Evolutionary conservation across 2,888 invertebrate species (phyloP), one percentile per base, ranked within the genome.

Genomic region (Abscondita cerata): DNA sequence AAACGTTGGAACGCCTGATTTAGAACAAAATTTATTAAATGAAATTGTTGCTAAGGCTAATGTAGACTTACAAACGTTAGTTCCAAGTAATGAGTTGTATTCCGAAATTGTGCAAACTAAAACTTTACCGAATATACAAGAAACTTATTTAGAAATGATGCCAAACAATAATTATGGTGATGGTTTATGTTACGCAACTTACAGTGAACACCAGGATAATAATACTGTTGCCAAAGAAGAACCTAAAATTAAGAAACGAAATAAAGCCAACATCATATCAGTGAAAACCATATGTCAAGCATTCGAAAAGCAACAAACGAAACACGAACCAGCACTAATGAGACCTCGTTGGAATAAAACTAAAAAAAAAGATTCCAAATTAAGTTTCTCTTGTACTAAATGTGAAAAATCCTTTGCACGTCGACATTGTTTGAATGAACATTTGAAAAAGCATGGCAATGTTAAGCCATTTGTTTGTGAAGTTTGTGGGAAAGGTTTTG

Each of bases 401-500:
- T 81, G 81, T 65, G 70, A 73, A 3, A 78, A 76, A 62, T 68
- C 70, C 9, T 80, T 80, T 65, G 70, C 72, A 57, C 71, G 79
- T 20, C 72, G 76, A 41, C 73, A 75, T 18, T 73, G 75, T 50
- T 71, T 80, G 36, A 80, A 77, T 46, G 76, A 76, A 5, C 80
- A 81, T 65, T 70, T 80, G 60, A 72, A 78, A 13, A 66, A 73
- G 6, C 80, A 81, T 60, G 76, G 78, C 2, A 76, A 77, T 41
- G 68, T 75, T 4, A 71, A 74, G 41, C 80, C 80, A 8, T 78
- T 73, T 60, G 61, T 64, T 11, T 81, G 81, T 66, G 75, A 75
- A n/a, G 65, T 74, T 48, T 81, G 81, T 59, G 71, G 72, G 8
- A 78, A 80, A 69, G 62, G 75, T 0, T 81, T 79, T 67, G 76